phyloP scores from a whole-genome alignment of 2,113 vertebrate species.

The Sylvia atricapilla region DNA sequence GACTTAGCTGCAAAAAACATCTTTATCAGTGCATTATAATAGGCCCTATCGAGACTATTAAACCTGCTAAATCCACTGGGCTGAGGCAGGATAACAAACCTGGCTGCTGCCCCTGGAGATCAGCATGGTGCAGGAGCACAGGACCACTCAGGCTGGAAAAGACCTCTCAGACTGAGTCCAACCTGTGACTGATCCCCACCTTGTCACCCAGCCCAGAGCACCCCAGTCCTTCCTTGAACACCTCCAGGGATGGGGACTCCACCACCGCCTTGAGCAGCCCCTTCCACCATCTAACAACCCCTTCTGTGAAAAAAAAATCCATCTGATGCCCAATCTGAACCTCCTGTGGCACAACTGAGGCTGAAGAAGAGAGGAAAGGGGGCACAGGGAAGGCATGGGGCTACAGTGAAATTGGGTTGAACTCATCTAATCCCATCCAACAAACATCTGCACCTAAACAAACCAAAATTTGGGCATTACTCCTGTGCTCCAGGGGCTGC shows the following conservation, averaged over 20 bases:
- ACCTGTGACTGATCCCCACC: rapidly evolving
- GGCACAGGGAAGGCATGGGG: rapidly evolving
- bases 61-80: background rate
- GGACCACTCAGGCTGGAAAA: background rate
- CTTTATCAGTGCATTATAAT: background rate
- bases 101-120: rapidly evolving
- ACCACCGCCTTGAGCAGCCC: background rate
- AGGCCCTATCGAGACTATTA: background rate
- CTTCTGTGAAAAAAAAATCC: background rate
- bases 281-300: background rate
- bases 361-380: background rate
- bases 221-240: background rate
- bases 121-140: background rate
- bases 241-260: background rate
- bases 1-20: background rate
- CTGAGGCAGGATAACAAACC: background rate
- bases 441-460: rapidly evolving
- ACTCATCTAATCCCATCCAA: background rate
- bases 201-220: background rate
- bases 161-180: background rate
- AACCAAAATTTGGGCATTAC: rapidly evolving
- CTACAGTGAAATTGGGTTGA: rapidly evolving
- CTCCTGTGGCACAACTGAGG: rapidly evolving
- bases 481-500: rapidly evolving
- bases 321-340: background rate